These are phyloP conservation scores for Bombus sibiricus DNA, from an alignment of 1,140 invertebrate genomes.

Conservation along the genomic window DNA sequence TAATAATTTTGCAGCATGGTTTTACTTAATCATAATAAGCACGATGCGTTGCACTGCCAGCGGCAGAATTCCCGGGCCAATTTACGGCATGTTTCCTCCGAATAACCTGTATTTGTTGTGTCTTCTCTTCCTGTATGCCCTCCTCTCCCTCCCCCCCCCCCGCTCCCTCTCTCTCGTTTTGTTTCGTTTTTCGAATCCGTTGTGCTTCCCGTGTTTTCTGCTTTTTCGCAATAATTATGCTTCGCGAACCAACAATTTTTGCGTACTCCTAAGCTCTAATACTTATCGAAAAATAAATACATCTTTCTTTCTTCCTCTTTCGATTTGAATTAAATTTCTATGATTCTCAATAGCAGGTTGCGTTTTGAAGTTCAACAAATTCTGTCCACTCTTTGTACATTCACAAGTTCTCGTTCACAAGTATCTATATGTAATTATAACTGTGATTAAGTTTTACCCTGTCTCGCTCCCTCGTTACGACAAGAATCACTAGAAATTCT, in stretches of 20 bases:
- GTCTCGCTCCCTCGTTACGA: neutral
- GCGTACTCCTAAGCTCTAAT: neutral
- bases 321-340: neutral
- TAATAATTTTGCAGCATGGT: neutral
- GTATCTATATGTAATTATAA: neutral
- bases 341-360: neutral
- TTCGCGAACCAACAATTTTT: neutral
- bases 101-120: neutral
- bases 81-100: neutral
- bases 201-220: neutral
- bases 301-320: neutral
- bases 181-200: neutral
- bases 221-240: neutral
- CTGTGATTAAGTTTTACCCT: neutral
- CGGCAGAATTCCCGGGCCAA: neutral
- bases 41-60: neutral
- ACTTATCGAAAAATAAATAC: neutral
- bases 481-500: neutral
- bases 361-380: neutral
- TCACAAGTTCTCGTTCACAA: too few species aligned
- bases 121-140: neutral
- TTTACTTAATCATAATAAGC: neutral
- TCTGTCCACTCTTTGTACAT: neutral
- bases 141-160: rapidly evolving
- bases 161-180: too few species aligned